Evolutionary conservation across 2,113 vertebrate genomes (phyloP).

Genomic region (Sminthopsis crassicaudata): DNA sequence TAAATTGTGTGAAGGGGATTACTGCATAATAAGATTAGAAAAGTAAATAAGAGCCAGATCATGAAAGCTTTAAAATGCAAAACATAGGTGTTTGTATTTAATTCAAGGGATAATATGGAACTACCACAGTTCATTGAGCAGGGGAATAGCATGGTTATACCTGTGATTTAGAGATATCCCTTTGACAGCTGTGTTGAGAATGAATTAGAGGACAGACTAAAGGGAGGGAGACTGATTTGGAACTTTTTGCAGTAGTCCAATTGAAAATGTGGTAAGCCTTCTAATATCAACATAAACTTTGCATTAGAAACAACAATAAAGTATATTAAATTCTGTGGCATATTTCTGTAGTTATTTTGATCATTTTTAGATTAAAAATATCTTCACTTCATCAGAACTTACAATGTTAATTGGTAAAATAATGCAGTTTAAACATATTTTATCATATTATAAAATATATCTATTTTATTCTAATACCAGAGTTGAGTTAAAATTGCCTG

Average conservation of each 20-base stretch:
- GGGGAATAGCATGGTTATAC: no score
- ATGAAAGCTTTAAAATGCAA: neutral
- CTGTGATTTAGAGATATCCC: no score
- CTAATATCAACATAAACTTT: no score
- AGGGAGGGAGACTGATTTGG: no score
- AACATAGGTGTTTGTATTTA: neutral
- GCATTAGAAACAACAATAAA: no score
- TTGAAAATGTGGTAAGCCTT: no score
- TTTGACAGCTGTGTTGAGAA: no score
- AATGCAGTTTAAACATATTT: neutral
- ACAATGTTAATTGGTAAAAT: slow-evolving; percentile 1
- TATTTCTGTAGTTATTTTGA: neutral
- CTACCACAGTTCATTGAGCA: no score
- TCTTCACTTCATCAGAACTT: neutral
- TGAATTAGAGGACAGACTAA: no score
- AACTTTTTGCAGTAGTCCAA: no score
- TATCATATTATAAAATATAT: neutral
- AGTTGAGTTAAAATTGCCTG: neutral
- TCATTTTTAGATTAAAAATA: neutral
- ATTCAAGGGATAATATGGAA: no score
- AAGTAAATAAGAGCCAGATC: neutral
- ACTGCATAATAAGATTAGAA: neutral
- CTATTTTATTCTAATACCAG: neutral
- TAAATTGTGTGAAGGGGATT: neutral
- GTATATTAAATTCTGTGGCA: neutral